A percentile compares a stretch with the other conserved stretches of the same genome.
Evolutionary conservation across 2,888 invertebrate species (phyloP).

Genomic region (Beris morrisii): DNA sequence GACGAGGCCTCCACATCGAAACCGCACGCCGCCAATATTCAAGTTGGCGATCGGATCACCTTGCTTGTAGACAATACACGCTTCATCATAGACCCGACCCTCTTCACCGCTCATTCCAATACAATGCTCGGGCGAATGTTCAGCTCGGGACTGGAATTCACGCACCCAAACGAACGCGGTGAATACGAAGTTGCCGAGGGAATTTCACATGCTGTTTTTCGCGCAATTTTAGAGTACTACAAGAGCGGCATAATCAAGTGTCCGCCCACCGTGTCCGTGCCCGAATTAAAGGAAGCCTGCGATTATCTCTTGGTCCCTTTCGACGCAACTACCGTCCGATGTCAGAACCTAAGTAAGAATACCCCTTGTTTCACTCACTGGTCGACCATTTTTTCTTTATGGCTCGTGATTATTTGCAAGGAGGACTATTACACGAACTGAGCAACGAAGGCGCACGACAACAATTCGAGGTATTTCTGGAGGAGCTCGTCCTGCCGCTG

Average conservation of each 20-base stretch:
- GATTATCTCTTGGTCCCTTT: conserved; percentile 98
- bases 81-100: conserved; percentile 88
- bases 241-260: conserved; percentile 89
- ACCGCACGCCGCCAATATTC: conserved; percentile 23
- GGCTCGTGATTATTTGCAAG: conserved; percentile 50
- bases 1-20: conserved; percentile 21
- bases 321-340: conserved; percentile 91
- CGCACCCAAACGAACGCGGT: conserved; percentile 92
- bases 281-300: conserved; percentile 96
- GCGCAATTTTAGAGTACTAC: conserved; percentile 94
- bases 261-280: conserved; percentile 93
- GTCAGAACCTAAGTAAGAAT: conserved; percentile 87
- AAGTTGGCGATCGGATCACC: conserved; percentile 71
- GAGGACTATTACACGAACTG: conserved; percentile 94
- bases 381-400: conserved; percentile 13
- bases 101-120: conserved; percentile 94
- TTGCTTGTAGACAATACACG: conserved; percentile 96
- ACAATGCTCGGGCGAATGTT: conserved; percentile 99
- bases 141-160: conserved; percentile 87
- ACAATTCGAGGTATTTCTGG: conserved; percentile 95
- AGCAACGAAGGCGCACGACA: conserved; percentile 99
- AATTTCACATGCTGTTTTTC: conserved; percentile 91
- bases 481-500: conserved; percentile 90
- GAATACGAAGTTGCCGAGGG: conserved; percentile 98
- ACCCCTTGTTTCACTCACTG: background rate